Evolutionary conservation across 2,113 vertebrate genomes (phyloP), one percentile per base, ranked within the genome.

Genomic region (Mormoops blainvillei): DNA sequence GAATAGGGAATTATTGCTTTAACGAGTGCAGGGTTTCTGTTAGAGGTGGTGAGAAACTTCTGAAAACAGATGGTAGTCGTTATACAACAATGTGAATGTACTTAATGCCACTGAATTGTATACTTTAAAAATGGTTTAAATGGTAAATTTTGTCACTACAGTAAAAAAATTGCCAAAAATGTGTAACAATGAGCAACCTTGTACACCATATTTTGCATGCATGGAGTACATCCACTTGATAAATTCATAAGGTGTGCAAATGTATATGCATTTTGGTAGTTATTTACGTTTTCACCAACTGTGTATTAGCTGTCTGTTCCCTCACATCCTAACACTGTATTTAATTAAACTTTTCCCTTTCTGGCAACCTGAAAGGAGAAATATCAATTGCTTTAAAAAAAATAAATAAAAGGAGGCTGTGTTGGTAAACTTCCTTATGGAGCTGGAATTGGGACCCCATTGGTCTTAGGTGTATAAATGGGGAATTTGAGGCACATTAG

Each of bases 281-380:
- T 91, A 65, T 41, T 96, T 81, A 94, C 22, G 24, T 95, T 95
- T 94, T 63, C 26, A 54, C 9, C 31, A 93, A 36, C 11, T 81
- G 50, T 56, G 20, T 38, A 16, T 52, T 38, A 82, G 5, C 58
- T 58, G 38, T 54, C 12, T 82, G 2, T 87, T 92, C 70, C 58
- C 10, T 70, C 70, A 90, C 31, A 80, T 48, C 15, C 16, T 80
- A 87, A 68, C 9, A 70, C 41, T 70, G 31, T 73, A 74, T 68
- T 83, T 65, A 81, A 68, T 88, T 85, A 78, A 86, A 81, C 1
- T 31, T 94, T 89, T 76, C 20, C 91, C 41, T 85, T 26, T 80
- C 68, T 76, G 48, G 43, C 31, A 94, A 73, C 36, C 33, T 68
- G 16, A 71, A 81, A 74, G 63, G 36, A 91, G 43, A 92, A 95